Percentiles rank a stretch among this genome's conserved stretches.
These are phyloP conservation scores for Euphydryas editha DNA, from an alignment of 2,888 invertebrate genomes.

Conservation along the genomic window DNA sequence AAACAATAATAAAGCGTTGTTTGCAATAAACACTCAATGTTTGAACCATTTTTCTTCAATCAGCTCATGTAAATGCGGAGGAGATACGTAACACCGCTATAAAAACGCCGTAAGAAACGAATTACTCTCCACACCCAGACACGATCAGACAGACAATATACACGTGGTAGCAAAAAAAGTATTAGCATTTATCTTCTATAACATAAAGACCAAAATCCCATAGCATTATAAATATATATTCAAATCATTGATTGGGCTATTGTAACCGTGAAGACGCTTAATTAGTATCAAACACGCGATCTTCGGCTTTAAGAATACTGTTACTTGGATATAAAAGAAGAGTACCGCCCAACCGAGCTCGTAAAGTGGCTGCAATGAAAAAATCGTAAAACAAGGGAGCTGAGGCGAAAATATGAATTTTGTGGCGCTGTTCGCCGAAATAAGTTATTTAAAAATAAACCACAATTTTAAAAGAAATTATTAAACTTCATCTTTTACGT, in stretches of 20 bases:
- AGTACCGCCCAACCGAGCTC: conserved; percentile 69
- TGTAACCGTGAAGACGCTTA: conserved; percentile 69
- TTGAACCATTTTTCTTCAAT: conserved; percentile 29
- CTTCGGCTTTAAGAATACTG: conserved; percentile 63
- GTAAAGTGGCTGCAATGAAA: conserved; percentile 79
- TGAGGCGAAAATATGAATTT: conserved; percentile 72
- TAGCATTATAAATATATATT: conserved; percentile 24
- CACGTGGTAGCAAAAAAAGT: not conserved
- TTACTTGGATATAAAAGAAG: conserved; percentile 63
- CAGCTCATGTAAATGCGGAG: conserved; percentile 34
- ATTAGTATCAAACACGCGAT: conserved; percentile 78
- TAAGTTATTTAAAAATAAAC: conserved; percentile 42
- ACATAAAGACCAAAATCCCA: conserved; percentile 41
- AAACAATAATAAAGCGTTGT: not conserved
- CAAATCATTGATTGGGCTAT: conserved; percentile 45
- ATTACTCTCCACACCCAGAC: conserved; percentile 57
- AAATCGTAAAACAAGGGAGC: conserved; percentile 73
- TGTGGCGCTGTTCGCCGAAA: conserved; percentile 50
- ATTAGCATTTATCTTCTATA: conserved; percentile 16
- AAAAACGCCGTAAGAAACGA: conserved; percentile 59
- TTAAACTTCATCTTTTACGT: conserved; percentile 17
- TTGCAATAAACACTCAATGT: conserved; percentile 32
- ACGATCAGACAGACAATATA: conserved; percentile 8
- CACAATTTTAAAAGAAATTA: conserved; percentile 23
- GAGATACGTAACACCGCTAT: conserved; percentile 35